Percentiles rank a stretch among this genome's conserved stretches.
Conservation (phyloP, 2,888 invertebrate species). For the Euclidia mi region DNA sequence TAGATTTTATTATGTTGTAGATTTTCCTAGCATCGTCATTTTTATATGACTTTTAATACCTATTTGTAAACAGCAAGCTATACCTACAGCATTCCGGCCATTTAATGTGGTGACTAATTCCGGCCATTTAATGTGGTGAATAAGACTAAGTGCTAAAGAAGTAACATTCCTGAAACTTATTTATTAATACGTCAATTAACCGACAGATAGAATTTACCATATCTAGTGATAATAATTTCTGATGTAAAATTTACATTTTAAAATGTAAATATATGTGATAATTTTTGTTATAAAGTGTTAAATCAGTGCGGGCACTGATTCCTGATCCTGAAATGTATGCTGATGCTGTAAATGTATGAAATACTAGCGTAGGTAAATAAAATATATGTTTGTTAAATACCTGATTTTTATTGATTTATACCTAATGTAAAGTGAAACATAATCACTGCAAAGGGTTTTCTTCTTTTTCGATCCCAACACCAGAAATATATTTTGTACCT, state of each 20-base stretch:
- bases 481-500: too few relatives aligned
- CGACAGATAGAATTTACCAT: slow-evolving; percentile 18
- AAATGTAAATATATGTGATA: not conserved
- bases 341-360: slow-evolving; percentile 13
- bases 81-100: slow-evolving; percentile 33
- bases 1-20: too few relatives aligned
- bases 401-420: too few relatives aligned
- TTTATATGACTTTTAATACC: too few relatives aligned
- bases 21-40: too few relatives aligned
- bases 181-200: slow-evolving; percentile 26
- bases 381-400: slow-evolving; percentile 1
- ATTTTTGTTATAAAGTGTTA: too few relatives aligned
- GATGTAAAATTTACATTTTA: slow-evolving; percentile 18
- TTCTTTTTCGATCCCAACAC: too few relatives aligned
- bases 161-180: slow-evolving; percentile 38
- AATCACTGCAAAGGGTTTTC: too few relatives aligned
- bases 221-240: slow-evolving; percentile 39
- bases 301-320: slow-evolving; percentile 10
- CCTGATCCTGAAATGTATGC: too few relatives aligned
- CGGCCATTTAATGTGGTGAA: slow-evolving; percentile 20
- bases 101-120: slow-evolving; percentile 47
- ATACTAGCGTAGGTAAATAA: slow-evolving; percentile 8
- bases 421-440: too few relatives aligned
- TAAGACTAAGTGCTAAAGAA: slow-evolving; percentile 24
- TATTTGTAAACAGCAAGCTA: too few relatives aligned